These are phyloP conservation scores for Melinaea marsaeus DNA, from an alignment of 2,888 invertebrate genomes.

Conservation along the genomic window DNA sequence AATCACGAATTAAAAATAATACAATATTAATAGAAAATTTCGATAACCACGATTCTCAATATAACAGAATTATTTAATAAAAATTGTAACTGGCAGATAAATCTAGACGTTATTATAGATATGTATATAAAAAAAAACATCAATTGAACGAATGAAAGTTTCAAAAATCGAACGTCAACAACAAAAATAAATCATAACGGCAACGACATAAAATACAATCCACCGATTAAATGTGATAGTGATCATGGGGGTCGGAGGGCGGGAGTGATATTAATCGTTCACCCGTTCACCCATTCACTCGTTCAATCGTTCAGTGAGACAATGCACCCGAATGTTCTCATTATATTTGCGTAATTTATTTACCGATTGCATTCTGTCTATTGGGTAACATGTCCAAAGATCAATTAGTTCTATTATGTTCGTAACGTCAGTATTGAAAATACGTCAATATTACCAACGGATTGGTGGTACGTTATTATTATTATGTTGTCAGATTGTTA, in stretches of 20 bases:
- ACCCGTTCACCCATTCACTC: slow-evolving; percentile 48
- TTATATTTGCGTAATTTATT: slow-evolving; percentile 38
- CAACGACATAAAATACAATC: slow-evolving; percentile 19
- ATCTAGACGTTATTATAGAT: too few relatives aligned
- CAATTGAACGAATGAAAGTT: not conserved
- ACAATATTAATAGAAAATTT: not conserved
- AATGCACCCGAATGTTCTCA: slow-evolving; percentile 65
- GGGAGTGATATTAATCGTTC: slow-evolving; percentile 48
- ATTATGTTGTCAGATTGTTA: slow-evolving; percentile 31
- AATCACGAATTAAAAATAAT: slow-evolving; percentile 51
- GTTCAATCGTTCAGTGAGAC: slow-evolving; percentile 59
- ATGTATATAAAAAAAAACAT: too few relatives aligned
- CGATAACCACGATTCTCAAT: not conserved
- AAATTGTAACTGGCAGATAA: not conserved
- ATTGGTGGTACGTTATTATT: slow-evolving; percentile 27
- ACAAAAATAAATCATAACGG: not conserved
- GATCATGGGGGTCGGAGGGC: slow-evolving; percentile 44
- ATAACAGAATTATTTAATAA: not conserved
- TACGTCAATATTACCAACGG: slow-evolving; percentile 23
- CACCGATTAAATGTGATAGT: slow-evolving; percentile 44
- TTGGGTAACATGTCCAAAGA: slow-evolving; percentile 20
- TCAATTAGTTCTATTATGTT: slow-evolving; percentile 28
- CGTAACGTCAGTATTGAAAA: slow-evolving; percentile 27
- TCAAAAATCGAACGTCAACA: not conserved
- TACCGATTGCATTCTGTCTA: slow-evolving; percentile 20